phyloP scores from a whole-genome alignment of 1,140 invertebrate species.

The Bombus breviceps region DNA sequence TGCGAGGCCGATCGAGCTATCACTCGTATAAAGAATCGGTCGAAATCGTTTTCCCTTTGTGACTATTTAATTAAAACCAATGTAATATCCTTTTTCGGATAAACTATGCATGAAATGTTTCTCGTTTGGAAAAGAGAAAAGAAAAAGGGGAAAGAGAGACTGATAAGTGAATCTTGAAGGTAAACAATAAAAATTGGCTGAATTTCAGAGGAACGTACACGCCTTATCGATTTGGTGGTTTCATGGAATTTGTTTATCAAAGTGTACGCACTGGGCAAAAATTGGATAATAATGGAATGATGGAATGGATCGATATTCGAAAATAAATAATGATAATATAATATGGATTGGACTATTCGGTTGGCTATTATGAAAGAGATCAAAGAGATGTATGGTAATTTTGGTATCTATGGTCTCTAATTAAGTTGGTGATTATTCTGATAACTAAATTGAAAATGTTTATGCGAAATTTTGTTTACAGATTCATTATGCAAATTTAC shows the following conservation, averaged over 20 bases:
- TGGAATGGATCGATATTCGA: no score
- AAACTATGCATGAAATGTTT: not conserved
- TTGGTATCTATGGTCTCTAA: no score
- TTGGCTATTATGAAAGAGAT: not conserved
- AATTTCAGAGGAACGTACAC: not conserved
- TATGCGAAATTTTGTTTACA: no score
- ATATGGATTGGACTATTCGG: not conserved
- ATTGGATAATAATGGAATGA: not conserved
- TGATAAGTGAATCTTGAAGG: not conserved
- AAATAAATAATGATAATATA: no score
- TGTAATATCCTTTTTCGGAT: not conserved
- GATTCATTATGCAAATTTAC: no score
- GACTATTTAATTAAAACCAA: constrained; percentile 1
- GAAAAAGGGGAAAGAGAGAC: not conserved
- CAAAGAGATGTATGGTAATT: not conserved
- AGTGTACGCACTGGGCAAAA: not conserved
- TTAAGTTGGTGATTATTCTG: no score
- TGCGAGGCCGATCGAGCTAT: not conserved
- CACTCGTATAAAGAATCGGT: not conserved
- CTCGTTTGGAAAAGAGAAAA: not conserved
- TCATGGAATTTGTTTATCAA: not conserved
- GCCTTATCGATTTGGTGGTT: not conserved
- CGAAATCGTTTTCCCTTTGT: not conserved
- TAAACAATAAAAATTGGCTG: not conserved
- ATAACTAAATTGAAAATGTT: no score